Evolutionary conservation across 2,113 vertebrate species (phyloP).

Genomic region (Tretioscincus oriximinensis): DNA sequence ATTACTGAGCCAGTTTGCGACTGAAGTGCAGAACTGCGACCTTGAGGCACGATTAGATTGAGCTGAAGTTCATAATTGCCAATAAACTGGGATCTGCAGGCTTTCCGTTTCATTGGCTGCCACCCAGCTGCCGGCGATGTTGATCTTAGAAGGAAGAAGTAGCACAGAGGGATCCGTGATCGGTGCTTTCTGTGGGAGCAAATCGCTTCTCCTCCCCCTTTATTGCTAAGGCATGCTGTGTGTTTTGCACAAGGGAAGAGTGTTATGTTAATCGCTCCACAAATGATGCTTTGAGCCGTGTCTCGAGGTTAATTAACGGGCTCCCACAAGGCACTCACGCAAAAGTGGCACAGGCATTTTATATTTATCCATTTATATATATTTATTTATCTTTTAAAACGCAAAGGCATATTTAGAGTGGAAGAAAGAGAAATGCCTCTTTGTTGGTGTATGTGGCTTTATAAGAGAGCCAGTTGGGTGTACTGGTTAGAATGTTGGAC

Average conservation of each 20-base stretch:
- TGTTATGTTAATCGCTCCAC: slow-evolving; percentile 71
- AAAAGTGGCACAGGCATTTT: slow-evolving; percentile 57
- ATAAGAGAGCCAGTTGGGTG: too few relatives aligned
- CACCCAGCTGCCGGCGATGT: too few relatives aligned
- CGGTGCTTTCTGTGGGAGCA: neutral
- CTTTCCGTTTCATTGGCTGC: too few relatives aligned
- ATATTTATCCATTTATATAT: slow-evolving; percentile 29
- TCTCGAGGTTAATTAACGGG: slow-evolving; percentile 71
- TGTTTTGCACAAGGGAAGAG: slow-evolving; percentile 60
- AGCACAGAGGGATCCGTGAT: too few relatives aligned
- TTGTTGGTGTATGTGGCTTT: slow-evolving; percentile 36
- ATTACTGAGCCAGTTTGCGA: neutral
- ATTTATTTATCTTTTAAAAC: slow-evolving; percentile 17
- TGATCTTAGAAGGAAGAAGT: too few relatives aligned
- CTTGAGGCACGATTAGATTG: neutral
- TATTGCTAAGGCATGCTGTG: slow-evolving; percentile 52
- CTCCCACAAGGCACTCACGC: slow-evolving; percentile 54
- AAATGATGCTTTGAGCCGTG: slow-evolving; percentile 69
- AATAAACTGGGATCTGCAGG: too few relatives aligned
- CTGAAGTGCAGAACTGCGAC: neutral
- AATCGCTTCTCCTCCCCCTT: neutral
- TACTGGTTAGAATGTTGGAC: too few relatives aligned
- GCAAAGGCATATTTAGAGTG: neutral
- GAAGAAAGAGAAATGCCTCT: slow-evolving; percentile 16
- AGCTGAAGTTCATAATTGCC: too few relatives aligned